These are phyloP conservation scores for Drosophila flavopinicola DNA, from an alignment of 2,888 invertebrate genomes.

Conservation along the genomic window DNA sequence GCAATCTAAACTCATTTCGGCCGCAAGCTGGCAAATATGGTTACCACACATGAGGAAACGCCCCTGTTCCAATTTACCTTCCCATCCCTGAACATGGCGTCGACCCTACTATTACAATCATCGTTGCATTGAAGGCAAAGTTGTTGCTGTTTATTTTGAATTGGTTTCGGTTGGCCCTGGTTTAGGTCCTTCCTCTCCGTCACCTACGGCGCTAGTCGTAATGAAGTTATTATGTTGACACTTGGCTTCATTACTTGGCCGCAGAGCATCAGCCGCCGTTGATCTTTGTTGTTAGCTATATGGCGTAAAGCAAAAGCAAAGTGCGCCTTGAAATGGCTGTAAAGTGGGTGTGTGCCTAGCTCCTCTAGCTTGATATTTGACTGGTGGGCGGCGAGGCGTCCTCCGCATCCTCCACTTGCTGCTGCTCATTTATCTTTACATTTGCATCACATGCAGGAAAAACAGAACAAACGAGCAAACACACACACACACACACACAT, in stretches of 20 bases:
- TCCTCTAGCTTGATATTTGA: slow-evolving; percentile 2
- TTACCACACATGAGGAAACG: slow-evolving; percentile 26
- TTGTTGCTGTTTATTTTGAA: slow-evolving; percentile 59
- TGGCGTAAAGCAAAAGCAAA: too few species aligned
- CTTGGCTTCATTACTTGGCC: slow-evolving; percentile 63
- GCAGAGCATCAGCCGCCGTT: slow-evolving; percentile 43
- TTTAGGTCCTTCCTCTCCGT: slow-evolving; percentile 10
- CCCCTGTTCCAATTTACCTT: slow-evolving; percentile 36
- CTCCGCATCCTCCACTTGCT: slow-evolving; percentile 14
- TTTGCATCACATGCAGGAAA: slow-evolving; percentile 65
- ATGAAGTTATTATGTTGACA: slow-evolving; percentile 81
- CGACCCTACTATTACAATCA: slow-evolving; percentile 20
- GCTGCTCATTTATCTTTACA: slow-evolving; percentile 71
- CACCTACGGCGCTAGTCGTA: slow-evolving; percentile 39
- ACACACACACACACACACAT: slow-evolving; percentile 19
- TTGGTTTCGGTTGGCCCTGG: slow-evolving; percentile 48
- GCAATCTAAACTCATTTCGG: slow-evolving; percentile 69
- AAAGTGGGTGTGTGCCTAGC: slow-evolving; percentile 23
- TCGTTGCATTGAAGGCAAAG: slow-evolving; percentile 42
- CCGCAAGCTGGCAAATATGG: slow-evolving; percentile 57
- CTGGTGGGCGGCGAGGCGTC: slow-evolving; percentile 6
- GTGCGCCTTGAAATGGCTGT: too few species aligned
- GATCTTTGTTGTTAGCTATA: slow-evolving; percentile 59
- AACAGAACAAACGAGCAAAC: slow-evolving; percentile 53
- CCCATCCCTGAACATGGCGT: too few species aligned